phyloP scores from a whole-genome alignment of 2,113 vertebrate species.

The Apteryx owenii region DNA sequence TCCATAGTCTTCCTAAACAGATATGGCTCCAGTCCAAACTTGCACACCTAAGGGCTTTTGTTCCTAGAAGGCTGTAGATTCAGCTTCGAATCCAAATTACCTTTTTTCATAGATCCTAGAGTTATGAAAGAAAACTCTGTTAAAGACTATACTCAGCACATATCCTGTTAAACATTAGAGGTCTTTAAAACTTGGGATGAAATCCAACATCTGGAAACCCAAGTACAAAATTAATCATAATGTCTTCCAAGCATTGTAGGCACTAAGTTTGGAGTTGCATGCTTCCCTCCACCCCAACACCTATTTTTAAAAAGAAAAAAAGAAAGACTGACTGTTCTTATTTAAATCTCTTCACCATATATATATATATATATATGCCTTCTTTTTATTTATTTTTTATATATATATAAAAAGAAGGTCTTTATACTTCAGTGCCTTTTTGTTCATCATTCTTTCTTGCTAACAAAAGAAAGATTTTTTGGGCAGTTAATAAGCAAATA shows the following conservation, averaged over 20 bases:
- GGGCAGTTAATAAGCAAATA: conserved; percentile 26
- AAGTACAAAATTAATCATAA: conserved; percentile 64
- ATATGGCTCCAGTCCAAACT: not conserved
- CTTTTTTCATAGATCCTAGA: conserved; percentile 73
- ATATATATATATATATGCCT: not conserved
- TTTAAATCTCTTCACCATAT: conserved; percentile 40
- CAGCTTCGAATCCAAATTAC: not conserved
- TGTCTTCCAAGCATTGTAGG: conserved; percentile 36
- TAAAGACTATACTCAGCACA: conserved; percentile 63
- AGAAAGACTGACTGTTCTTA: not conserved
- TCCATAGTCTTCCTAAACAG: conserved; percentile 66
- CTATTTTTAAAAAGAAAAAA: not conserved
- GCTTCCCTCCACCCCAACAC: not conserved
- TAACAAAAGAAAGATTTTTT: conserved; percentile 8
- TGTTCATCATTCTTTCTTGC: not conserved
- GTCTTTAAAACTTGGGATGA: conserved; percentile 64
- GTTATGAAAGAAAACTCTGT: conserved; percentile 73
- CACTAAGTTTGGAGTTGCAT: conserved; percentile 4
- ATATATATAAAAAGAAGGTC: not conserved
- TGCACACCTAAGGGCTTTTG: not conserved
- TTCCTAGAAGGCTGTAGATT: not conserved
- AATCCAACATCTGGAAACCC: conserved; percentile 79
- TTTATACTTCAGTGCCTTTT: conserved; percentile 5
- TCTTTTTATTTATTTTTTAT: not conserved
- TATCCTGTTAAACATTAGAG: conserved; percentile 73